phyloP scores from a whole-genome alignment of 64 coral and sea anemone species.

The Montipora cactus region DNA sequence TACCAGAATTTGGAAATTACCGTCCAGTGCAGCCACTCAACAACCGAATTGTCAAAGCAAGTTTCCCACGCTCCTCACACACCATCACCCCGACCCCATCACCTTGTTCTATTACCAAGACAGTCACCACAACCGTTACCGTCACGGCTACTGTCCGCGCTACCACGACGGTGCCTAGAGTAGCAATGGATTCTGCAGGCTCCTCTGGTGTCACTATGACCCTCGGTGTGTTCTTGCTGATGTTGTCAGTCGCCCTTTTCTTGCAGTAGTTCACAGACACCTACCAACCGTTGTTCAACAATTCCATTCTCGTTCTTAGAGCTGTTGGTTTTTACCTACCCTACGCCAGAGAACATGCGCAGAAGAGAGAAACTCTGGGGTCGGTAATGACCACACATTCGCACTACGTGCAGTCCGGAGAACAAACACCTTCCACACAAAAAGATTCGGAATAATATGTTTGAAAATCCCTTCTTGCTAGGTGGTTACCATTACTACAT shows the following conservation, averaged over 20 bases:
- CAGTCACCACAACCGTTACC: not conserved
- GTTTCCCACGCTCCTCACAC: not conserved
- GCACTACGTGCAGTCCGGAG: not conserved
- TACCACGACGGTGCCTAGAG: not conserved
- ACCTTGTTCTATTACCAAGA: not conserved
- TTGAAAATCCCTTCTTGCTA: not conserved
- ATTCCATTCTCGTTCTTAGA: not conserved
- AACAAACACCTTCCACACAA: not conserved
- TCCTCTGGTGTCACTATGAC: not conserved
- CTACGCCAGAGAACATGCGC: not conserved
- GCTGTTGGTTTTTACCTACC: not conserved
- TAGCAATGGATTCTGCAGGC: not conserved
- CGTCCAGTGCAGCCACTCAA: constrained; percentile 72
- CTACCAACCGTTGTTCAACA: not conserved
- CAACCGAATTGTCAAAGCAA: constrained; percentile 47
- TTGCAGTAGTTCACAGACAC: not conserved
- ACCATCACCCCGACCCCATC: not conserved
- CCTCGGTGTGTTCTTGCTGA: not conserved
- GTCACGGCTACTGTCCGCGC: not conserved
- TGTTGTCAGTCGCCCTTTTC: not conserved
- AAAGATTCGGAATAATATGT: not conserved
- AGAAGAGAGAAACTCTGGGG: not conserved
- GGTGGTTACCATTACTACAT: not conserved
- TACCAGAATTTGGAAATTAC: constrained; percentile 1
- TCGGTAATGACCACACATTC: not conserved